phyloP scores from a whole-genome alignment of 2,797 vertebrate genomes.

The Amazona ochrocephala region DNA sequence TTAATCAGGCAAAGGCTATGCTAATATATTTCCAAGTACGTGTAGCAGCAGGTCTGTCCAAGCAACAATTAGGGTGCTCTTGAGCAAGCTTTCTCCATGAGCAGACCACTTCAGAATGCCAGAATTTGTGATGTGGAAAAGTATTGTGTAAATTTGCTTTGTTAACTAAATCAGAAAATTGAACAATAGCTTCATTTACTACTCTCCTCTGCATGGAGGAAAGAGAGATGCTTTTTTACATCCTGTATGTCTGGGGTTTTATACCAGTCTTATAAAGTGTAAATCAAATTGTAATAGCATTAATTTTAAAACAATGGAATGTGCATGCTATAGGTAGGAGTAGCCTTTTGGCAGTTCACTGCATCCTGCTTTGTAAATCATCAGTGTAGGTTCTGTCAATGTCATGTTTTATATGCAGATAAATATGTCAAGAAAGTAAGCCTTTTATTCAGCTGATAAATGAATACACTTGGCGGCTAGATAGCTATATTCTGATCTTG shows the following conservation, averaged over 20 bases:
- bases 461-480: neutral
- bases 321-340: neutral
- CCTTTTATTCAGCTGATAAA: neutral
- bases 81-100: neutral
- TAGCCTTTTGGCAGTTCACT: slow-evolving; percentile 7
- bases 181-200: neutral
- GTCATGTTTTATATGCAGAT: neutral
- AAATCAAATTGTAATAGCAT: neutral
- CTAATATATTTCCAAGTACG: slow-evolving; percentile 23
- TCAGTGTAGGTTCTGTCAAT: neutral
- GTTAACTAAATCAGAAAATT: neutral
- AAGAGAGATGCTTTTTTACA: neutral
- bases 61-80: neutral
- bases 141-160: neutral
- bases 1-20: slow-evolving; percentile 15
- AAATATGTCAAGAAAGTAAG: neutral
- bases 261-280: neutral
- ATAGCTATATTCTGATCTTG: neutral
- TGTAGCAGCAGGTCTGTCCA: slow-evolving; percentile 11
- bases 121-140: neutral
- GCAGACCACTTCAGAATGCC: neutral
- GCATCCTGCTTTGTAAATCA: neutral
- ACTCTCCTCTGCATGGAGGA: neutral
- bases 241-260: neutral
- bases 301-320: neutral